These are phyloP conservation scores for Podarcis raffonei DNA, from an alignment of 2,113 vertebrate species.

Conservation along the genomic window DNA sequence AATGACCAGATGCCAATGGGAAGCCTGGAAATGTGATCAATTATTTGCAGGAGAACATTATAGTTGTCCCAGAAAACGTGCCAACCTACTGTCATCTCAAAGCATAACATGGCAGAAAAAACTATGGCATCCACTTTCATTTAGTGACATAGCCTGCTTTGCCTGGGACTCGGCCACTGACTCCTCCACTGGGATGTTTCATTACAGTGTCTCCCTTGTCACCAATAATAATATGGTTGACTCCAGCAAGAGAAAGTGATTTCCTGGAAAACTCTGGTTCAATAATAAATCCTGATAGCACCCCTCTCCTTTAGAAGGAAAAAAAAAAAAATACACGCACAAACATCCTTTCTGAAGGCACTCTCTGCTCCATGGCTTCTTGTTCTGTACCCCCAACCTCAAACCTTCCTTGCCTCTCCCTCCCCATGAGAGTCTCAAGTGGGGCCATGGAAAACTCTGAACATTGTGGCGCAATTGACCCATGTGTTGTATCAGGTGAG, in stretches of 20 bases:
- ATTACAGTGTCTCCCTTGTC: no score
- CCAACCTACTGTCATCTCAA: not conserved
- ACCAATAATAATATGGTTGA: not conserved
- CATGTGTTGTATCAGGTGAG: not conserved
- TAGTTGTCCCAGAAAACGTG: not conserved
- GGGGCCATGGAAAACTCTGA: not conserved
- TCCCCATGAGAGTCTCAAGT: not conserved
- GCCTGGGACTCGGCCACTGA: not conserved
- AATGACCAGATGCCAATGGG: no score
- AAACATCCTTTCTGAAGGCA: constrained; percentile 13
- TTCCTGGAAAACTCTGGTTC: not conserved
- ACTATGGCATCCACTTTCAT: not conserved
- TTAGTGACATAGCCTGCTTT: not conserved
- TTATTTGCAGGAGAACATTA: not conserved
- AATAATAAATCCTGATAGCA: not conserved
- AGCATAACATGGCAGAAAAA: not conserved
- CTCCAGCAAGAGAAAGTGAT: not conserved
- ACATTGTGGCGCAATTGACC: not conserved
- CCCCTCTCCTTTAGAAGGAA: not conserved
- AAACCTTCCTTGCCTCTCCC: not conserved
- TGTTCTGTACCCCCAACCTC: not conserved
- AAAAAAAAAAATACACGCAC: not conserved
- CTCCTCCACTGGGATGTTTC: not conserved
- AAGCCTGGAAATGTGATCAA: no score
- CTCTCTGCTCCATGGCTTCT: constrained; percentile 18